Percentiles rank a stretch among this genome's conserved stretches.
phyloP scores from a whole-genome alignment of 2,888 invertebrate genomes.

The Leptinotarsa tumamoca region DNA sequence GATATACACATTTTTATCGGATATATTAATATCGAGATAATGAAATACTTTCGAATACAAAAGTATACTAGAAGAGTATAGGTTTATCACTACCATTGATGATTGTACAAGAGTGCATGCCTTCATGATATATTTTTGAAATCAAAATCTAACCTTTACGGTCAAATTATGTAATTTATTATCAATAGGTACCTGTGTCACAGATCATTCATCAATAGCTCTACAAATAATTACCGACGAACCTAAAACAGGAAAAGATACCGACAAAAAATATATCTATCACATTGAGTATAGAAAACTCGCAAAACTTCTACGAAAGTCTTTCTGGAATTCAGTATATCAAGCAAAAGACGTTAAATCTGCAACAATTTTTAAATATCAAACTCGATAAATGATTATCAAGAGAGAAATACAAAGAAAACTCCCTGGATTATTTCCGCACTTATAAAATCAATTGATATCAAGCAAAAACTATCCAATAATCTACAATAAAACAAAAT shows the following conservation, averaged over 20 bases:
- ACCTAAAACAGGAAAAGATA: constrained; percentile 14
- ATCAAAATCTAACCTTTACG: neutral
- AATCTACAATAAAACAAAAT: neutral
- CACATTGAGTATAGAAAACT: constrained; percentile 18
- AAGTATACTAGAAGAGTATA: constrained; percentile 19
- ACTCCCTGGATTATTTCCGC: neutral
- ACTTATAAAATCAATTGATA: neutral
- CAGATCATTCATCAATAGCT: constrained; percentile 26
- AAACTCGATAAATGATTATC: constrained; percentile 15
- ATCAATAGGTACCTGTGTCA: constrained; percentile 21
- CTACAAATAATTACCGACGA: constrained; percentile 22
- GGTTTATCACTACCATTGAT: constrained; percentile 9
- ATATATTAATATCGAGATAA: constrained; percentile 22
- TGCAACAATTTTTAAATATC: constrained; percentile 15
- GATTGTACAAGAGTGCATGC: constrained; percentile 21
- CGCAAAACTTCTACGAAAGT: constrained; percentile 19
- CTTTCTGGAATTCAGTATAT: constrained; percentile 14
- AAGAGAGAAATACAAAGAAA: neutral
- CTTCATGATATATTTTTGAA: constrained; percentile 17
- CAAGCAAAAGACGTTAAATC: constrained; percentile 20
- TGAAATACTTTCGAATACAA: constrained; percentile 20
- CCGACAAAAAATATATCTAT: constrained; percentile 6
- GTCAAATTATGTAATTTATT: constrained; percentile 19
- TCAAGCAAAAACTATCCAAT: neutral
- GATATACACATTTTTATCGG: constrained; percentile 20